These are phyloP conservation scores for Fistularia commersonii DNA, from an alignment of 2,797 vertebrate species.

Conservation along the genomic window DNA sequence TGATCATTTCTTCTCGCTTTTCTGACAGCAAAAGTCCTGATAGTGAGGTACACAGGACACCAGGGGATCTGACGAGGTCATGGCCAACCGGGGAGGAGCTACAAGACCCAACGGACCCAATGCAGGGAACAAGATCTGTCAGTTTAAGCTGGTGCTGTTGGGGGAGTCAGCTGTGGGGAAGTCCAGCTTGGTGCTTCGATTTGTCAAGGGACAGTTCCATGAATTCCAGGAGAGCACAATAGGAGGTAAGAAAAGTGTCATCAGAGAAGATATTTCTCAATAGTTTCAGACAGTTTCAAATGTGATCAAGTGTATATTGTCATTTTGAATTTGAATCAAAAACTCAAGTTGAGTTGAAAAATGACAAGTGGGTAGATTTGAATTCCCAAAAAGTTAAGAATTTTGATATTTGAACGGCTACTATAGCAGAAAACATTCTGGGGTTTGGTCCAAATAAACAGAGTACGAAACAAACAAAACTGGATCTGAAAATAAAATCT, in stretches of 20 bases:
- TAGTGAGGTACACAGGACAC: conserved; percentile 71
- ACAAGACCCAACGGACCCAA: conserved; percentile 96
- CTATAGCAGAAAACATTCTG: no score
- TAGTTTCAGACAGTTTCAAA: conserved; percentile 3
- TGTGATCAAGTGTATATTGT: not conserved
- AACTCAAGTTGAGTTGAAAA: no score
- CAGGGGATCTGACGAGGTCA: conserved; percentile 80
- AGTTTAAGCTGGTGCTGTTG: conserved; percentile 97
- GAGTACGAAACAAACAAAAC: no score
- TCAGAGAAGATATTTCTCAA: not conserved
- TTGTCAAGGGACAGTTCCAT: conserved; percentile 99
- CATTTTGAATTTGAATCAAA: no score
- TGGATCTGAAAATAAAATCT: no score
- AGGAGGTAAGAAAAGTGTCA: conserved; percentile 82
- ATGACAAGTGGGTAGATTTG: no score
- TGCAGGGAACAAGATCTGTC: conserved; percentile 96
- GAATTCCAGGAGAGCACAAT: conserved; percentile 99
- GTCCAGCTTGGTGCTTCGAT: conserved; percentile 97
- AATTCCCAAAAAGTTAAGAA: no score
- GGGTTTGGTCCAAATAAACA: no score
- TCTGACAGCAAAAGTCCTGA: conserved; percentile 48
- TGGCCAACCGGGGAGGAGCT: conserved; percentile 95
- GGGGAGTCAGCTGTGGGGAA: conserved; percentile 98
- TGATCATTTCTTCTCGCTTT: not conserved
- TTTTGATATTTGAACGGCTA: no score